phyloP scores from a whole-genome alignment of 2,888 invertebrate genomes.

The Microctonus hyperodae region DNA sequence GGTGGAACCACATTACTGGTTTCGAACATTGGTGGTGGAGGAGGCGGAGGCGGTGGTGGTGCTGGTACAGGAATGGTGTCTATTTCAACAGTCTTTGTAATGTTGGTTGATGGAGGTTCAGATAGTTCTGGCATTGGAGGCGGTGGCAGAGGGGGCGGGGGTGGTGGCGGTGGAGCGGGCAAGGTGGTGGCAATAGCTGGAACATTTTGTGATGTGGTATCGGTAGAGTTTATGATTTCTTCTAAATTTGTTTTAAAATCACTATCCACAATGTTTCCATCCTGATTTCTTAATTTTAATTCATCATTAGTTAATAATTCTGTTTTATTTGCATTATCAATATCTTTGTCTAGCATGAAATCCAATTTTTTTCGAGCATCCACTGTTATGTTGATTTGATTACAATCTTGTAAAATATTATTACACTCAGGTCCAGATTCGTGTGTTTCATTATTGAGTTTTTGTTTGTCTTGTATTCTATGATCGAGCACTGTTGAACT shows the following conservation, averaged over 20 bases:
- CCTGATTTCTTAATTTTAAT: not conserved
- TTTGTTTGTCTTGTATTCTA: conserved; percentile 4
- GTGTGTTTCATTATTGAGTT: not conserved
- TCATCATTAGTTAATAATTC: not conserved
- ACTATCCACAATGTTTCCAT: not conserved
- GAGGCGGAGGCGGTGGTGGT: conserved; percentile 58
- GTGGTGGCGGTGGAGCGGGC: conserved; percentile 11
- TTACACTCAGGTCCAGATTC: conserved; percentile 4
- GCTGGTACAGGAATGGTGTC: conserved; percentile 55
- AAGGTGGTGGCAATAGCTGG: not conserved
- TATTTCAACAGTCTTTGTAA: conserved; percentile 49
- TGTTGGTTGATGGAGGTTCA: conserved; percentile 55
- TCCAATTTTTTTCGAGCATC: conserved; percentile 29
- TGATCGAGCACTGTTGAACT: conserved; percentile 52
- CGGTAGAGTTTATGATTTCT: not conserved
- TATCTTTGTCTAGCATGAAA: conserved; percentile 23
- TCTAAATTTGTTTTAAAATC: conserved; percentile 17
- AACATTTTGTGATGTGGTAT: not conserved
- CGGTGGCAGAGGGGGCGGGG: conserved; percentile 38
- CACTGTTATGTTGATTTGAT: not conserved
- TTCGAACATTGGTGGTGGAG: too few relatives aligned
- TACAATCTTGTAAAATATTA: conserved; percentile 4
- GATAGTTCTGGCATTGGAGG: conserved; percentile 41
- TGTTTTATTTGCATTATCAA: not conserved
- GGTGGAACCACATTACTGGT: too few relatives aligned